A percentile compares a stretch with the other conserved stretches of the same genome.
phyloP scores from a whole-genome alignment of 1,140 invertebrate species.

The Lutraria rhynchaena region DNA sequence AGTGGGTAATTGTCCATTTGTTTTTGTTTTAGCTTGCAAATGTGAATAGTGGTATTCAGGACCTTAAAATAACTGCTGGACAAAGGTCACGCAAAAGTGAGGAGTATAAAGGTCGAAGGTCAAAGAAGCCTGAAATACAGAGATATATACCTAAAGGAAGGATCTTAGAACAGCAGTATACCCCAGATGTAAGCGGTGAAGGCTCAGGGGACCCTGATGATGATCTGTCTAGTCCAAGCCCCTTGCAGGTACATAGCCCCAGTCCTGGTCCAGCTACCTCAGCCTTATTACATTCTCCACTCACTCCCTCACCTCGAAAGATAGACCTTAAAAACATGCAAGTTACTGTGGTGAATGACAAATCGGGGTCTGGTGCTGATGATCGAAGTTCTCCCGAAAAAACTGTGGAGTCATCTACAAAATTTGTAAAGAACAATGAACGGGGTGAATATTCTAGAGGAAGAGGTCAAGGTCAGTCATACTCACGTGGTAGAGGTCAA shows the following conservation, averaged over 20 bases:
- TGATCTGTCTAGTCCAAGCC: constrained; percentile 36
- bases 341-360: constrained; percentile 56
- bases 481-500: constrained; percentile 45
- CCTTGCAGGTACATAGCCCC: constrained; percentile 21
- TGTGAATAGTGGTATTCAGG: constrained; percentile 9
- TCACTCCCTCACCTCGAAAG: constrained; percentile 42
- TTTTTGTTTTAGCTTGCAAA: constrained; percentile 24
- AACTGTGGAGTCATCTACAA: constrained; percentile 17
- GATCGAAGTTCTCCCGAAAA: constrained; percentile 26
- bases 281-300: neutral
- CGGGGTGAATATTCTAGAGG: constrained; percentile 27
- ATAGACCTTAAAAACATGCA: constrained; percentile 54
- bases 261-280: constrained; percentile 8
- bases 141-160: constrained; percentile 54
- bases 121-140: constrained; percentile 48
- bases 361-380: neutral
- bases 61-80: constrained; percentile 8
- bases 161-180: neutral
- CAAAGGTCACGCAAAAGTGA: constrained; percentile 30
- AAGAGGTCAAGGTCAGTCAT: constrained; percentile 46
- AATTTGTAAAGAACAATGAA: neutral
- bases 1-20: no score
- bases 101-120: neutral
- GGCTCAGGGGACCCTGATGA: constrained; percentile 31
- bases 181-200: constrained; percentile 23